Conservation (phyloP, 92 coral and sea anemone genomes). For the Parazoanthus swiftii region DNA sequence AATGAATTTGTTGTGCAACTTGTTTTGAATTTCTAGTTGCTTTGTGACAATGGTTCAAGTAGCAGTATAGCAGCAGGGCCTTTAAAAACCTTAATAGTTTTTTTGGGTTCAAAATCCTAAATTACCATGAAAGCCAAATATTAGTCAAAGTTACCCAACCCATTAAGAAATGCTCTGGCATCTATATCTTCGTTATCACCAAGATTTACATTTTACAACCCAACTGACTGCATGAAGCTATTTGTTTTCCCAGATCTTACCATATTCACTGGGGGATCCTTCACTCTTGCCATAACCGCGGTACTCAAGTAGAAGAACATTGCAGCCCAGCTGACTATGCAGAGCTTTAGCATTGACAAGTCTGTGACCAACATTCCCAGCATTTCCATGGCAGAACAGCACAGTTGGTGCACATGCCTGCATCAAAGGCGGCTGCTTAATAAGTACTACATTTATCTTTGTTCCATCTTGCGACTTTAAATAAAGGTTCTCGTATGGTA, state of each 20-base stretch:
- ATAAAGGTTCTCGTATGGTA: slow-evolving; percentile 88
- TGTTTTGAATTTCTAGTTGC: too few relatives aligned
- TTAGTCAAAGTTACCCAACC: too few relatives aligned
- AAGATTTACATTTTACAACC: too few relatives aligned
- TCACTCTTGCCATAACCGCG: slow-evolving; percentile 98
- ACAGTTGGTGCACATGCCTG: slow-evolving; percentile 85
- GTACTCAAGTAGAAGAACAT: slow-evolving; percentile 94
- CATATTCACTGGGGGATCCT: slow-evolving; percentile 96
- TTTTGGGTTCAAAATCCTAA: too few relatives aligned
- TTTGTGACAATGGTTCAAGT: too few relatives aligned
- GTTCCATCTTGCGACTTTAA: slow-evolving; percentile 93
- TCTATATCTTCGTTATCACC: too few relatives aligned
- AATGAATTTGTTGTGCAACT: too few relatives aligned
- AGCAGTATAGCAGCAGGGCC: too few relatives aligned
- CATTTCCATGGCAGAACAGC: slow-evolving; percentile 93
- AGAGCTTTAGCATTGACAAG: slow-evolving; percentile 78
- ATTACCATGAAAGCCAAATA: too few relatives aligned
- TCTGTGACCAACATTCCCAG: slow-evolving; percentile 95
- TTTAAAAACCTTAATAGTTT: too few relatives aligned
- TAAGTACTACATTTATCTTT: slow-evolving; percentile 82
- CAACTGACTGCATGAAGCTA: too few relatives aligned
- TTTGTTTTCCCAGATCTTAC: slow-evolving; percentile 47
- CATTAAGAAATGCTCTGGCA: too few relatives aligned
- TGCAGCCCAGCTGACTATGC: slow-evolving; percentile 87
- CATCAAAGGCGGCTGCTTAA: slow-evolving; percentile 81